Evolutionary conservation across 2,888 invertebrate species (phyloP).

Genomic region (Lithodes maja): DNA sequence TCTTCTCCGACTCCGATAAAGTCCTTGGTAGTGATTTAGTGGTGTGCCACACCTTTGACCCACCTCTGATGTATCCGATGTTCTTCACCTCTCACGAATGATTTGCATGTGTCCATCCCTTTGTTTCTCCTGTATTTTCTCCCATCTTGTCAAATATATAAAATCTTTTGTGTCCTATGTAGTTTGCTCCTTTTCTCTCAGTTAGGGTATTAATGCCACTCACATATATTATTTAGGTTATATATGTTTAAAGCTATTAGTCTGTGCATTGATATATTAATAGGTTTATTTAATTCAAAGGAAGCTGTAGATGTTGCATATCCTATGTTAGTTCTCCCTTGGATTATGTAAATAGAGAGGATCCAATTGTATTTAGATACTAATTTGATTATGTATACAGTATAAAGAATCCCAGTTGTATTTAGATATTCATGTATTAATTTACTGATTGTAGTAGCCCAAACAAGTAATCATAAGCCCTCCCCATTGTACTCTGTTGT

Average conservation of each 20-base stretch:
- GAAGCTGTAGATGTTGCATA: conserved; percentile 29
- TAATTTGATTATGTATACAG: background rate
- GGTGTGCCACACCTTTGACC: background rate
- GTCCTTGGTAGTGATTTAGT: no score
- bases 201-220: conserved; percentile 32
- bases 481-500: no score
- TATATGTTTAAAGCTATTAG: conserved; percentile 1
- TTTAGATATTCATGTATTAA: no score
- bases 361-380: conserved; percentile 30
- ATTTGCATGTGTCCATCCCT: conserved; percentile 44
- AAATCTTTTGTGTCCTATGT: conserved; percentile 46
- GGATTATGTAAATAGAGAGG: conserved; percentile 19
- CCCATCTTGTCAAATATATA: conserved; percentile 8
- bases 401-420: no score
- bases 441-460: no score
- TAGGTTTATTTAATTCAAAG: conserved; percentile 28
- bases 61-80: conserved; percentile 14
- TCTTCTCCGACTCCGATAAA: no score
- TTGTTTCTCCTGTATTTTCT: conserved; percentile 35
- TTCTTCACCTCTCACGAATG: conserved; percentile 39
- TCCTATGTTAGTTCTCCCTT: conserved; percentile 34
- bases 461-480: no score
- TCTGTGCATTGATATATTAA: conserved; percentile 45
- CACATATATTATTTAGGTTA: conserved; percentile 30
- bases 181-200: conserved; percentile 20